These are phyloP conservation scores for Rhagophthalmus giganteus DNA, from an alignment of 2,888 invertebrate genomes.

Conservation along the genomic window DNA sequence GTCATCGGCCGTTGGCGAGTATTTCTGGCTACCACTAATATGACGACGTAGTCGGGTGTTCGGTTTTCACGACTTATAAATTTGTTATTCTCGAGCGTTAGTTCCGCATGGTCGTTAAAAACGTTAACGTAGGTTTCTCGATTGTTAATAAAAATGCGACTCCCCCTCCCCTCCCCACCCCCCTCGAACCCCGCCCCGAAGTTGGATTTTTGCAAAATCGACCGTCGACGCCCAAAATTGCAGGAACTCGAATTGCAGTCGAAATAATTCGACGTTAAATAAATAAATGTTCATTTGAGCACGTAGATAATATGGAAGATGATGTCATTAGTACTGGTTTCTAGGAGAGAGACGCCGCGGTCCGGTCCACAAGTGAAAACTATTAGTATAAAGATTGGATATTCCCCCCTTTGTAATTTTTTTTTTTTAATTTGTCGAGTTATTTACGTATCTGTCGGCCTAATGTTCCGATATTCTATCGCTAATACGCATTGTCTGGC, in stretches of 20 bases:
- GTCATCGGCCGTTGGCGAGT: conserved; percentile 13
- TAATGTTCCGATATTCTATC: conserved; percentile 1
- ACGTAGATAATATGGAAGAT: background rate
- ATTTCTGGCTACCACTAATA: conserved; percentile 11
- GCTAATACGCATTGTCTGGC: background rate
- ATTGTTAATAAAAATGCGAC: too few species aligned
- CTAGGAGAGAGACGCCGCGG: too few species aligned
- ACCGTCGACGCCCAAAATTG: too few species aligned
- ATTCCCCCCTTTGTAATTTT: too few species aligned
- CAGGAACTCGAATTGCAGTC: too few species aligned
- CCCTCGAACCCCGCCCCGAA: too few species aligned
- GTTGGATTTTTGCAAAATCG: too few species aligned
- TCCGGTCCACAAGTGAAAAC: background rate
- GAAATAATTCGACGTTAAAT: too few species aligned
- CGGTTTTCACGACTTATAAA: conserved; percentile 5
- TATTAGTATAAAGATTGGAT: background rate
- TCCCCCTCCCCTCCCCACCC: too few species aligned
- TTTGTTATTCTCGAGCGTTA: conserved; percentile 8
- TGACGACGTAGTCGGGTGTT: conserved; percentile 4
- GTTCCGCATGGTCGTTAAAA: conserved; percentile 1
- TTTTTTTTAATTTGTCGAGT: too few species aligned
- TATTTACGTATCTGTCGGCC: conserved; percentile 1
- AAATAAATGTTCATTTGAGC: too few species aligned
- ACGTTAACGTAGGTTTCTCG: too few species aligned
- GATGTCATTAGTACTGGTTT: conserved; percentile 5